Percentiles rank a stretch among this genome's conserved stretches.
These are phyloP conservation scores for Macrobrachium nipponense DNA, from an alignment of 1,140 invertebrate species.

Conservation along the genomic window DNA sequence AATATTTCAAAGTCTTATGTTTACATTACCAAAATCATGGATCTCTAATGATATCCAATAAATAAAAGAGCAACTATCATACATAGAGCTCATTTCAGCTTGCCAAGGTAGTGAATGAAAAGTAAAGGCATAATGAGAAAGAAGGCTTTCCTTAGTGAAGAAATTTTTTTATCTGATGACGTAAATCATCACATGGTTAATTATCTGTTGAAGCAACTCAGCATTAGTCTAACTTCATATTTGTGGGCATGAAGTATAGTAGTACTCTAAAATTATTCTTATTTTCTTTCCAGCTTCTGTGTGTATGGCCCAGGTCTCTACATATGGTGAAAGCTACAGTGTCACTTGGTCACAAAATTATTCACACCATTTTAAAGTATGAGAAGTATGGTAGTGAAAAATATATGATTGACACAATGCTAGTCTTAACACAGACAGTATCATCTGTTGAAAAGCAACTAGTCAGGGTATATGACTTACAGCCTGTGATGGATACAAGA, in stretches of 20 bases:
- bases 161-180: no score
- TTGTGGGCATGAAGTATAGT: background rate
- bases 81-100: no score
- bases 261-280: background rate
- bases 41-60: no score
- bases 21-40: no score
- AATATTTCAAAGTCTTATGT: no score
- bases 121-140: no score
- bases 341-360: conserved; percentile 24
- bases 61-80: no score
- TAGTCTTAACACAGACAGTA: conserved; percentile 28
- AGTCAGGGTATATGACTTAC: conserved; percentile 16
- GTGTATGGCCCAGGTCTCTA: conserved; percentile 31
- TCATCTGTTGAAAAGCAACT: conserved; percentile 28
- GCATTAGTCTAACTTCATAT: background rate
- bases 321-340: conserved; percentile 37
- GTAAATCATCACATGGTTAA: no score
- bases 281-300: conserved; percentile 9
- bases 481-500: background rate
- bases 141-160: no score
- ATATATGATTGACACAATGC: conserved; percentile 38
- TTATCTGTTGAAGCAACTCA: no score
- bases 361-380: conserved; percentile 26
- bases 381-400: conserved; percentile 37
- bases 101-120: no score